Evolutionary conservation across 2,888 invertebrate genomes (phyloP).

Genomic region (Agrotis ipsilon): DNA sequence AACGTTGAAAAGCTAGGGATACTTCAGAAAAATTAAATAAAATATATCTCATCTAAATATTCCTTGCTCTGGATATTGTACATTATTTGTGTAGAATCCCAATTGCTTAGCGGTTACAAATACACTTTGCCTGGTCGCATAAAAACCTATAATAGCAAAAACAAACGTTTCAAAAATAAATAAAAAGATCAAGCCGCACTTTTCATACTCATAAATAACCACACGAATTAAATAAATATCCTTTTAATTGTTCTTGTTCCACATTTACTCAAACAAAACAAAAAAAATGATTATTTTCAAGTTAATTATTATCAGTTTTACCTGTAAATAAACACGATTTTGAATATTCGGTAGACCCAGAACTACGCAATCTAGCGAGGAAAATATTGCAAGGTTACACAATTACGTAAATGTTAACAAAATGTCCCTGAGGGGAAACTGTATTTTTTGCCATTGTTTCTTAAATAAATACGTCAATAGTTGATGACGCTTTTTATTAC

Average conservation of each 20-base stretch:
- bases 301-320: conserved; percentile 12
- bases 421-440: conserved; percentile 15
- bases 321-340: conserved; percentile 6
- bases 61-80: too few species aligned
- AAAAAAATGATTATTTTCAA: not conserved
- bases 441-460: conserved; percentile 24
- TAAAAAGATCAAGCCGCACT: not conserved
- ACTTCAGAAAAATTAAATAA: too few species aligned
- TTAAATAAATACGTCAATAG: not conserved
- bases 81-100: too few species aligned
- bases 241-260: conserved; percentile 17
- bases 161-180: not conserved
- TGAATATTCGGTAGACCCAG: not conserved
- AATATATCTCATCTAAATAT: too few species aligned
- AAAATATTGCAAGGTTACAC: conserved; percentile 43
- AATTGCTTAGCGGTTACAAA: too few species aligned
- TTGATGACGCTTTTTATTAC: not conserved
- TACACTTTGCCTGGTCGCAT: too few species aligned
- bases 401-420: conserved; percentile 24
- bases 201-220: not conserved
- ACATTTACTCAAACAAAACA: conserved; percentile 21
- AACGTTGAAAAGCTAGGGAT: too few species aligned
- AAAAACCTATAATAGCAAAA: conserved; percentile 5
- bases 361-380: conserved; percentile 14
- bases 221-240: not conserved